Conservation (phyloP, 92 coral and sea anemone species). For the Parazoanthus swiftii region DNA sequence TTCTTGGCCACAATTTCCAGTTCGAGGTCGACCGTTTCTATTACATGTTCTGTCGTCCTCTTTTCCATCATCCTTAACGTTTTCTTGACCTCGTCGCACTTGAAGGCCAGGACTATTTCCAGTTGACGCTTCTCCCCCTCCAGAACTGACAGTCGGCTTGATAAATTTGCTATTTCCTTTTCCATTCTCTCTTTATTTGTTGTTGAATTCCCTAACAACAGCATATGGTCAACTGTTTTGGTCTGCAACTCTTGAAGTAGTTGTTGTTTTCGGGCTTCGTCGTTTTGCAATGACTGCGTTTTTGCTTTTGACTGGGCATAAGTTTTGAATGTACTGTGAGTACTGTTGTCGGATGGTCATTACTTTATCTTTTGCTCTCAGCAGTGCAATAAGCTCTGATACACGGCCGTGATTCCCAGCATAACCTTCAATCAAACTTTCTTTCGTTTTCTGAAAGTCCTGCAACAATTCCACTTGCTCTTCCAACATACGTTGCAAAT, state of each 20-base stretch:
- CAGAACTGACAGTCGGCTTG: background rate
- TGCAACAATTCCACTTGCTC: too few species aligned
- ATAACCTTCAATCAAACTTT: too few species aligned
- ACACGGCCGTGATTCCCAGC: too few species aligned
- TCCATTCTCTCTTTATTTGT: background rate
- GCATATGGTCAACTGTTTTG: background rate
- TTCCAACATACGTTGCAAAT: too few species aligned
- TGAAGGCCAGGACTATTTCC: constrained; percentile 30
- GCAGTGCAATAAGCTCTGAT: too few species aligned
- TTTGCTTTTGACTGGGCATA: background rate
- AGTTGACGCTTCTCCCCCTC: constrained; percentile 3
- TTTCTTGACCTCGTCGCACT: background rate
- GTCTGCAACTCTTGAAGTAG: background rate
- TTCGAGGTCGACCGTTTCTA: constrained; percentile 11
- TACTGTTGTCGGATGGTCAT: too few species aligned
- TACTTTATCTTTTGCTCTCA: too few species aligned
- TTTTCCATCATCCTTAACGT: background rate
- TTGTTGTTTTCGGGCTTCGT: background rate
- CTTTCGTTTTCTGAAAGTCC: too few species aligned
- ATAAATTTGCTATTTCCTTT: background rate
- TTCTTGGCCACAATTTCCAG: constrained; percentile 30
- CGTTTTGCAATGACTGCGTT: too few species aligned
- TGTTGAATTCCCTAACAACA: background rate
- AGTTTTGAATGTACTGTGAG: too few species aligned
- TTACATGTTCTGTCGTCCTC: background rate